phyloP scores from a whole-genome alignment of 2,888 invertebrate species.

The Dorcus hopei region DNA sequence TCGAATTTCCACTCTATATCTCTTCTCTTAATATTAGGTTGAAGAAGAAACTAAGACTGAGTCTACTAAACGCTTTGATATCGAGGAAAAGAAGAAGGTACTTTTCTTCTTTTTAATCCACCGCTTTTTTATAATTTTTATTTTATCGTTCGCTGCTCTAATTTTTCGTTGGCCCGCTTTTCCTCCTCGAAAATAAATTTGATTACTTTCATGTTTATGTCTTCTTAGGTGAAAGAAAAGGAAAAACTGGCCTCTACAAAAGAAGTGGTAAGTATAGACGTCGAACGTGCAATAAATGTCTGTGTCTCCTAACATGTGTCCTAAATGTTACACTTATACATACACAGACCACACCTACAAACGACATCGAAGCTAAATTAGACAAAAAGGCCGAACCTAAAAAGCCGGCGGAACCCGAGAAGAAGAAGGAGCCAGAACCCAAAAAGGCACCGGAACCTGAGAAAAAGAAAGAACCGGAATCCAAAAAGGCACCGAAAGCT shows the following conservation, averaged over 20 bases:
- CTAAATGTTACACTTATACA: slow-evolving; percentile 13
- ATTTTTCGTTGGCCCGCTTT: background rate
- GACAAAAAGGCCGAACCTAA: slow-evolving; percentile 26
- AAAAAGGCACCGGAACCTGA: no score
- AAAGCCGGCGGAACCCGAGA: slow-evolving; percentile 41
- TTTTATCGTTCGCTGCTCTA: background rate
- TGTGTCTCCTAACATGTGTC: slow-evolving; percentile 3
- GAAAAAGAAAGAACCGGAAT: slow-evolving; percentile 18
- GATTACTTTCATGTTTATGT: background rate
- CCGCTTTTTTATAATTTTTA: slow-evolving; percentile 4
- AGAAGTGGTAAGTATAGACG: slow-evolving; percentile 41
- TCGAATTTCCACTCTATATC: slow-evolving; percentile 3
- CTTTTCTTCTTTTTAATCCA: slow-evolving; percentile 4
- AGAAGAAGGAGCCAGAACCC: slow-evolving; percentile 44
- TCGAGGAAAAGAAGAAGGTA: slow-evolving; percentile 48
- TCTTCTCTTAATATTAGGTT: slow-evolving; percentile 29
- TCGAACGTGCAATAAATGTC: slow-evolving; percentile 1
- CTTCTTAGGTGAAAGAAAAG: background rate
- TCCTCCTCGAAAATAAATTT: background rate
- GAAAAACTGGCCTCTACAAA: slow-evolving; percentile 37
- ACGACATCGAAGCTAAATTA: slow-evolving; percentile 28
- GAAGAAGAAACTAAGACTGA: slow-evolving; percentile 52
- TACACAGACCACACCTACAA: slow-evolving; percentile 25
- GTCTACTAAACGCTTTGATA: slow-evolving; percentile 50
- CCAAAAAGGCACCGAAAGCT: slow-evolving; percentile 24